Evolutionary conservation across 2,888 invertebrate genomes (phyloP).

Genomic region (Tinea trinotella): DNA sequence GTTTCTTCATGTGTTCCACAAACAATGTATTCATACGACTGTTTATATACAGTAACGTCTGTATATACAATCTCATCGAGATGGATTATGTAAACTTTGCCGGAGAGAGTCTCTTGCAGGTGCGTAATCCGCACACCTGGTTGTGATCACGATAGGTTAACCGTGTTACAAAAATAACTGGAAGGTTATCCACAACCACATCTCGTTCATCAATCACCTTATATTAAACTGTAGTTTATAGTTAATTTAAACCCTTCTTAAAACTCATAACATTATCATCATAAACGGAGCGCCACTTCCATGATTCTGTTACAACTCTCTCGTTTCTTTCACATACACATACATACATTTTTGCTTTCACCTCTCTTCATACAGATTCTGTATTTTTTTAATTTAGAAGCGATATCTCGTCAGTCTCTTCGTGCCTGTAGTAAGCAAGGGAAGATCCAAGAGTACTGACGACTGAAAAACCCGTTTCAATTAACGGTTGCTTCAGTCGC

Average conservation of each 20-base stretch:
- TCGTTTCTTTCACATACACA: too few species aligned
- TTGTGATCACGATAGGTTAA: slow-evolving; percentile 37
- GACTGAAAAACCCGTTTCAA: too few species aligned
- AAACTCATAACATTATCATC: too few species aligned
- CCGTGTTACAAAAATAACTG: slow-evolving; percentile 43
- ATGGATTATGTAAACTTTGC: slow-evolving; percentile 34
- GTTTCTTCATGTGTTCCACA: slow-evolving; percentile 8
- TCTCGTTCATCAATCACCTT: neutral
- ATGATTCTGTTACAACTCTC: too few species aligned
- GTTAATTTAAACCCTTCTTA: neutral
- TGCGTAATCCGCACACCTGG: slow-evolving; percentile 27
- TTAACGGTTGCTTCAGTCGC: too few species aligned
- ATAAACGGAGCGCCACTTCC: too few species aligned
- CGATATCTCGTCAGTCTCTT: too few species aligned
- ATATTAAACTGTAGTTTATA: neutral
- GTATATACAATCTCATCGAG: slow-evolving; percentile 36
- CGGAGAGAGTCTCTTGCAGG: slow-evolving; percentile 26
- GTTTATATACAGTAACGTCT: slow-evolving; percentile 24
- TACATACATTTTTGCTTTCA: too few species aligned
- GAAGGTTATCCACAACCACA: slow-evolving; percentile 34
- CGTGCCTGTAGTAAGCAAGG: too few species aligned
- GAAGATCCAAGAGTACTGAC: too few species aligned
- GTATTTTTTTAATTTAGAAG: too few species aligned
- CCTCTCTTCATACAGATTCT: too few species aligned
- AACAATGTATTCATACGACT: slow-evolving; percentile 21